Evolutionary conservation across 2,888 invertebrate genomes (phyloP), one percentile per base, ranked within the genome.

Genomic region (Metacarcinus magister): DNA sequence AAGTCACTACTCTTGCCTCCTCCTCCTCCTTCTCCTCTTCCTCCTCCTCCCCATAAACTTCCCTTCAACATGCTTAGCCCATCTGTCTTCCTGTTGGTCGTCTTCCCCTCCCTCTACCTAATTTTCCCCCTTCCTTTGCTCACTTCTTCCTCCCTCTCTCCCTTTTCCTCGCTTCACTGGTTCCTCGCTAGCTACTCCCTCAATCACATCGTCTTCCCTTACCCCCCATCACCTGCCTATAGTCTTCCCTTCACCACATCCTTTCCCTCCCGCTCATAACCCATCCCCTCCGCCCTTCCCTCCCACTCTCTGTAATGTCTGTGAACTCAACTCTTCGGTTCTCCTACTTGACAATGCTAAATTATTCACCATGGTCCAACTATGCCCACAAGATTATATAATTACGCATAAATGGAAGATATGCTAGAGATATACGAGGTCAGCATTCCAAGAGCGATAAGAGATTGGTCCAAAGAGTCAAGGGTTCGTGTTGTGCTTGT

Each of bases 271-370:
- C 48, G 19, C 92, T 48, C 60, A 87, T 39, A 87, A 39, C 87
- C 10, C 87, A 13, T 28, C 48, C 48, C 39, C 60, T 48, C 32
- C 92, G 19, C 46, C 60, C 54, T 32, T 60, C 44, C 43, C 43
- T 67, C 43, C 67, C n/a, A 54, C 23, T 75, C 75, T 44, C n/a
- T 43, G 43, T 67, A 93, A 60, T 93, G 60, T 44, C 93, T 93
- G 93, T 67, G 67, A 93, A 67, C 67, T 67, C 60, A 23, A 75
- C 46, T 91, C 48, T 91, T 87, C 19, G 87, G 23, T 16, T 87
- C 87, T 39, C 48, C 94, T 94, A 95, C 95, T 95, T 95, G 67
- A 44, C 60, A 92, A 95, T 95, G 94, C 90, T 95, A 95, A 95
- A 67, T 95, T 95, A 95, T 95, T 95, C 92, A 54, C 91, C 39